Conservation (phyloP, 1,140 invertebrate species). For the Aporrectodea caliginosa region DNA sequence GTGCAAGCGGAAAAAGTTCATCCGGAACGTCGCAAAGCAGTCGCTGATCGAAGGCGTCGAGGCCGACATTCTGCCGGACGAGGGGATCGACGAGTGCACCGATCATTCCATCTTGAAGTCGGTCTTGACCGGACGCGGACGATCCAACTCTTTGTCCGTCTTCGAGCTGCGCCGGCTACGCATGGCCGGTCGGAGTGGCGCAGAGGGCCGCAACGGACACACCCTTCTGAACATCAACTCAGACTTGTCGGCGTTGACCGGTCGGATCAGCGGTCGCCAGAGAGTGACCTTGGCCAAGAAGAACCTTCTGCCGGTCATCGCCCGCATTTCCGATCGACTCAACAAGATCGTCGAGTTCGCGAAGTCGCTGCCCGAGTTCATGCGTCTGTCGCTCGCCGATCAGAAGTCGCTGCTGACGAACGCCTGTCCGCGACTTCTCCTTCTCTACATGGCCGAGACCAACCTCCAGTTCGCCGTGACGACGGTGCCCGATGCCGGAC, state of each 20-base stretch:
- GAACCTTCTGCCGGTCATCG: constrained; percentile 50
- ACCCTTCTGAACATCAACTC: neutral
- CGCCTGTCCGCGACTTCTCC: constrained; percentile 48
- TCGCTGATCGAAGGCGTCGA: neutral
- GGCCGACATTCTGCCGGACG: neutral
- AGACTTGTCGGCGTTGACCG: neutral
- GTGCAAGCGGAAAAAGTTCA: neutral
- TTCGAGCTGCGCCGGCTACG: neutral
- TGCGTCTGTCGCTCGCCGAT: constrained; percentile 46
- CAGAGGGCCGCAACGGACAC: neutral
- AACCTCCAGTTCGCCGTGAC: constrained; percentile 54
- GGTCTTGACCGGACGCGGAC: neutral
- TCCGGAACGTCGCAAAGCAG: neutral
- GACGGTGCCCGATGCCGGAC: constrained; percentile 33
- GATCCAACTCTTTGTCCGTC: neutral
- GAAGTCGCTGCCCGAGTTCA: constrained; percentile 49
- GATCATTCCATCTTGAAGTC: neutral
- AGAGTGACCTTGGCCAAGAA: constrained; percentile 48
- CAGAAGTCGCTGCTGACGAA: constrained; percentile 47
- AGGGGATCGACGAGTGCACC: neutral
- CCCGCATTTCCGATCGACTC: constrained; percentile 51
- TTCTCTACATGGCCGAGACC: constrained; percentile 52
- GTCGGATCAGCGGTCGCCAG: neutral
- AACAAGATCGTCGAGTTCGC: constrained; percentile 51
- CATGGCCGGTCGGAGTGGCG: neutral